Base-by-base conservation (phyloP, 2,888 invertebrate genomes). In the Leucophenga montana region DNA sequence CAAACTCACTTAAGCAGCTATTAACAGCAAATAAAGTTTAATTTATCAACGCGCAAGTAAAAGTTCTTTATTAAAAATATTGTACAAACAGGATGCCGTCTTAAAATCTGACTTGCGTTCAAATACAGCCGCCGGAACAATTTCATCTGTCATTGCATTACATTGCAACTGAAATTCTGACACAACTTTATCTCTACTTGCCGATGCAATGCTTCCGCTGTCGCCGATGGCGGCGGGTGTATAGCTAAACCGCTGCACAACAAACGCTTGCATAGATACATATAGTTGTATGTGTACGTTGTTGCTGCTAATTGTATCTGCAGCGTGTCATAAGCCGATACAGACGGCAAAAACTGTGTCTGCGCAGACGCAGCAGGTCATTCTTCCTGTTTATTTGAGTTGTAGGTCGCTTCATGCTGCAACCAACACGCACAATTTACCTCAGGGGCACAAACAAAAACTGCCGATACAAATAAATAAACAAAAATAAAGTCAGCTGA, bases 361-460 rank as follows among this genome's bases (percentile, higher is more conserved):
- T 46, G 27, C 33, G 59, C 33, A 31, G 65, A 33, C 67, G 78
- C 85, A 84, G 82, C 82, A 82, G 82, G 84, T 82, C 85, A 82
- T 84, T 82, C 85, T 85, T 85, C 85, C 85, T 82, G 81, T 85
- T 85, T 84, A 78, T 75, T 73, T 56, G 56, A 64, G 33, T 39
- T 8, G 75, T 54, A 50, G 11, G 18, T 76, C 73, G 76, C 75
- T 80, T 85, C 76, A 79, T 82, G 84, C 85, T 72, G 68, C 83
- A 84, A 82, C 82, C 85, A 84, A 80, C 85, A 82, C 85, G 84
- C 82, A 82, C 85, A 85, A 82, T 85, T 81, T 82, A 82, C 78
- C 77, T 79, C 71, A 62, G 70, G 61, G 66, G 16, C 59, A 39
- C 11, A 18, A 46, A 46, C 62, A 68, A 69, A 66, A 68, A 75